phyloP scores from a whole-genome alignment of 2,797 vertebrate species.

The Malacoraja senta region DNA sequence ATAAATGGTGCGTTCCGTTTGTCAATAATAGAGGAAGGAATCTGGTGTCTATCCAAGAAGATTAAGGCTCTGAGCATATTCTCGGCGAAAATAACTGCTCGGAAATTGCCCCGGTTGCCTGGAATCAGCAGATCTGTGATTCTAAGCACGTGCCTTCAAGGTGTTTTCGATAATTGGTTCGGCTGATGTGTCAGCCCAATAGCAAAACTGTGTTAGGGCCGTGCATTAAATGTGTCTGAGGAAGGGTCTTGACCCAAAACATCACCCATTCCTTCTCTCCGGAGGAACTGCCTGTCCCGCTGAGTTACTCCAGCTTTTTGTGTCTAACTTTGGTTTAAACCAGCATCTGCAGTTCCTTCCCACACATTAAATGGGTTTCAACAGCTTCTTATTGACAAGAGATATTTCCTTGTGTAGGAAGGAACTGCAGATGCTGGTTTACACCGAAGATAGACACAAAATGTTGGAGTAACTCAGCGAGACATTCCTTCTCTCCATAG shows the following conservation, averaged over 20 bases:
- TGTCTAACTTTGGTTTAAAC: too few species aligned
- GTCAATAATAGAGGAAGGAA: conserved; percentile 34
- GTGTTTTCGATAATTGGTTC: background rate
- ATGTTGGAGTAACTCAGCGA: too few species aligned
- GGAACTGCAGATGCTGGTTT: too few species aligned
- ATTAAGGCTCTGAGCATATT: conserved; percentile 24
- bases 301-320: too few species aligned
- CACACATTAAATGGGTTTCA: too few species aligned
- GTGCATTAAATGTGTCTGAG: background rate
- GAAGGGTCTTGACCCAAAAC: too few species aligned
- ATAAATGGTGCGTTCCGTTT: conserved; percentile 28
- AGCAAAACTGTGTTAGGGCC: too few species aligned
- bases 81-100: background rate
- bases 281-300: too few species aligned
- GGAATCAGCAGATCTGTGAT: background rate
- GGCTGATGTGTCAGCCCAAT: background rate
- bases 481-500: too few species aligned
- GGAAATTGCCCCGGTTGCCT: background rate
- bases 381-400: background rate
- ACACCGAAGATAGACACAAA: too few species aligned
- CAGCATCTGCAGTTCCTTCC: too few species aligned
- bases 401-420: background rate
- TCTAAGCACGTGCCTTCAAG: background rate
- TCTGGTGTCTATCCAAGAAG: conserved; percentile 36
- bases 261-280: too few species aligned